These are phyloP conservation scores for Rotaria magnacalcarata DNA, from an alignment of 2,888 invertebrate species.

Conservation along the genomic window DNA sequence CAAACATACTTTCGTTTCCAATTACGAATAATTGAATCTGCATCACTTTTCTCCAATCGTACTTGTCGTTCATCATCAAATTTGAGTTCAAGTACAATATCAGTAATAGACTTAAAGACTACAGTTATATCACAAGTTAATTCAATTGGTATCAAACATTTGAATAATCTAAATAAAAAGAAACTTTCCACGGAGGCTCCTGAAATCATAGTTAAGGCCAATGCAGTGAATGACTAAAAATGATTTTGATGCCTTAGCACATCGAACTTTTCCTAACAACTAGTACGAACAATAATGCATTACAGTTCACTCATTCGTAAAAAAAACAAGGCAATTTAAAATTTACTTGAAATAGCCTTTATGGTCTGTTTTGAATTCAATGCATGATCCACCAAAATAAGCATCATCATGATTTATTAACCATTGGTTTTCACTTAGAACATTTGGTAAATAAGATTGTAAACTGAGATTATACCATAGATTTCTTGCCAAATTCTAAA, in stretches of 20 bases:
- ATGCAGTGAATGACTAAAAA: background rate
- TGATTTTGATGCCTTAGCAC: no score
- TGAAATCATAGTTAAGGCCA: no score
- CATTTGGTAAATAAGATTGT: constrained; percentile 35
- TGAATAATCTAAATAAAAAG: background rate
- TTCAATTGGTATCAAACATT: background rate
- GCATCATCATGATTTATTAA: constrained; percentile 39
- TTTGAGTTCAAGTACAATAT: background rate
- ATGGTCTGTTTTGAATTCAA: background rate
- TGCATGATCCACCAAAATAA: constrained; percentile 34
- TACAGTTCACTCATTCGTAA: no score
- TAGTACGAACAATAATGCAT: no score
- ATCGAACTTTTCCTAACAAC: no score
- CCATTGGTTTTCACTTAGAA: background rate
- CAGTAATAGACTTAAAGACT: background rate
- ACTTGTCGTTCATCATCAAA: background rate
- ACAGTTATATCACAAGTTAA: background rate
- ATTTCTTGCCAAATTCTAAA: background rate
- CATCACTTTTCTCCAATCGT: background rate
- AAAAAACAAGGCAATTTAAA: background rate
- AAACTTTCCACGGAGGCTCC: no score
- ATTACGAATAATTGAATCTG: background rate
- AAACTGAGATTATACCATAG: constrained; percentile 42
- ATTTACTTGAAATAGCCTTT: constrained; percentile 4
- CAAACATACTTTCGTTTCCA: background rate